Percentiles rank a stretch among this genome's conserved stretches.
Conservation (phyloP, 2,888 invertebrate species). For the Cataglyphis rosenhaueri region DNA sequence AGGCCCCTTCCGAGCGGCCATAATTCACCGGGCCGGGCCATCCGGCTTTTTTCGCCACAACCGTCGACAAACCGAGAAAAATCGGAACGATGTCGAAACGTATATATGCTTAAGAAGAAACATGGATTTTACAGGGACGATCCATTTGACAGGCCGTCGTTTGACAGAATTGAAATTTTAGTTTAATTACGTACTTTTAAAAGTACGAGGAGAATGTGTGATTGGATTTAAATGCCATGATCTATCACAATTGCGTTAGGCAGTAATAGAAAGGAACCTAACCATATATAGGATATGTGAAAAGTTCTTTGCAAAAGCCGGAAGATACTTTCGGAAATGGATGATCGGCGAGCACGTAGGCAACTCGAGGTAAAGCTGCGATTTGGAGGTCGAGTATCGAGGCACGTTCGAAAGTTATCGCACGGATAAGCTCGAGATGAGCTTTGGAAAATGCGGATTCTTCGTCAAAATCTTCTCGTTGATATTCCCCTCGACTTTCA, state of each 20-base stretch:
- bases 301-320: slow-evolving; percentile 25
- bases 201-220: background rate
- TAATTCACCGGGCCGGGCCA: slow-evolving; percentile 63
- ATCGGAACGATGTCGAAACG: slow-evolving; percentile 40
- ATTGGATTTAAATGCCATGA: slow-evolving; percentile 10
- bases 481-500: slow-evolving; percentile 60
- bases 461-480: slow-evolving; percentile 67
- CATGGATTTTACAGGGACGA: slow-evolving; percentile 17
- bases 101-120: slow-evolving; percentile 12
- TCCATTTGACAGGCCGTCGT: slow-evolving; percentile 2
- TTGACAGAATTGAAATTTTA: background rate
- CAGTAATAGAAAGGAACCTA: slow-evolving; percentile 37
- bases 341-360: slow-evolving; percentile 50
- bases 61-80: slow-evolving; percentile 53
- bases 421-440: slow-evolving; percentile 55
- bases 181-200: background rate
- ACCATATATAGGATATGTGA: slow-evolving; percentile 6
- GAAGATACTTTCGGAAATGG: slow-evolving; percentile 42
- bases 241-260: slow-evolving; percentile 22
- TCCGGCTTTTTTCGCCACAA: slow-evolving; percentile 53
- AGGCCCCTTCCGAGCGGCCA: slow-evolving; percentile 53
- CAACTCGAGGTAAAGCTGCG: slow-evolving; percentile 42
- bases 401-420: slow-evolving; percentile 65
- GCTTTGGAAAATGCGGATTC: slow-evolving; percentile 57
- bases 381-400: slow-evolving; percentile 46